These are phyloP conservation scores for Achroia grisella DNA, from an alignment of 1,140 invertebrate genomes.

Conservation along the genomic window DNA sequence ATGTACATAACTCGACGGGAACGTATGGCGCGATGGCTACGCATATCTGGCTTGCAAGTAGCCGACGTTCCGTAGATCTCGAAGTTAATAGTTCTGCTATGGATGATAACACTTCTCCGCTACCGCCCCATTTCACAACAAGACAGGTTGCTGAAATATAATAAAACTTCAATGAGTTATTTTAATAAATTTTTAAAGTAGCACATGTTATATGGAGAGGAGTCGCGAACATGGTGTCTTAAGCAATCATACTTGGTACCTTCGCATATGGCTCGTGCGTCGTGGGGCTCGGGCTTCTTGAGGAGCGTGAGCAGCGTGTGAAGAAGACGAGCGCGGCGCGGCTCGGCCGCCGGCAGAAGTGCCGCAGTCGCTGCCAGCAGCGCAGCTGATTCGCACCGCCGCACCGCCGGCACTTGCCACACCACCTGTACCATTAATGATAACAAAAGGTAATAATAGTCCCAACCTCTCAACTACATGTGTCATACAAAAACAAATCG, in stretches of 20 bases:
- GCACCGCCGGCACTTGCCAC: conserved; percentile 45
- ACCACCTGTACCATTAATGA: conserved; percentile 29
- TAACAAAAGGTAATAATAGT: no score
- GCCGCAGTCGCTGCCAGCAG: conserved; percentile 34
- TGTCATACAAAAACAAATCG: no score
- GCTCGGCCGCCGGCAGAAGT: conserved; percentile 30
- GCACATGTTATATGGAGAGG: no score
- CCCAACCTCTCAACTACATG: no score
- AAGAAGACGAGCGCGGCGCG: conserved; percentile 35
- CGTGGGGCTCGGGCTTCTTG: conserved; percentile 42
- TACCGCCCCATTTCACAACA: conserved; percentile 60
- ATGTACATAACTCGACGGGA: conserved; percentile 61
- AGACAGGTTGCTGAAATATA: conserved; percentile 48
- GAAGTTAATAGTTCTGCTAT: conserved; percentile 53
- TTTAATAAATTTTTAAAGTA: no score
- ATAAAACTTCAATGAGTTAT: no score
- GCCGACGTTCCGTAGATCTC: conserved; percentile 39
- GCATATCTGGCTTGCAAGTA: conserved; percentile 57
- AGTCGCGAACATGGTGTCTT: no score
- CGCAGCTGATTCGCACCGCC: conserved; percentile 44
- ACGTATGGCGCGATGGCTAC: conserved; percentile 58
- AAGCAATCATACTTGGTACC: conserved; percentile 16
- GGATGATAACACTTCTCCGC: conserved; percentile 55
- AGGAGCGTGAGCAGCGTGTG: conserved; percentile 51
- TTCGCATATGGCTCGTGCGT: conserved; percentile 44